phyloP scores from a whole-genome alignment of 1,140 invertebrate species.

The Leptinotarsa defecta region DNA sequence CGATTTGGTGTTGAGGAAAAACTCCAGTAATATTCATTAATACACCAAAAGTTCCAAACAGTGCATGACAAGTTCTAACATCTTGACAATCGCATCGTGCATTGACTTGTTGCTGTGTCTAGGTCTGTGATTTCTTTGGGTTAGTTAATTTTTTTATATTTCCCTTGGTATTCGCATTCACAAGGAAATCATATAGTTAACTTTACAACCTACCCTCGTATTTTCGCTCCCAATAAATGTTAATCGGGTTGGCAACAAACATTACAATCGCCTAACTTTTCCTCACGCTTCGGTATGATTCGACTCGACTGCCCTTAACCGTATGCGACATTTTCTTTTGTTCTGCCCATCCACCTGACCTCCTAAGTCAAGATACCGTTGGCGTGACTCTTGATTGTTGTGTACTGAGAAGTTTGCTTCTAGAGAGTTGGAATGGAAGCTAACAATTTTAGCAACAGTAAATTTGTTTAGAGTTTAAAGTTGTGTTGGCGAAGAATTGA shows the following conservation, averaged over 20 bases:
- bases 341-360: neutral
- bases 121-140: too few species aligned
- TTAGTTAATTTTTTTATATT: too few species aligned
- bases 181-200: neutral
- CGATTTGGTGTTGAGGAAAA: too few species aligned
- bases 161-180: neutral
- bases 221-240: neutral
- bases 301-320: neutral
- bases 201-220: neutral
- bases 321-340: neutral
- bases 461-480: neutral
- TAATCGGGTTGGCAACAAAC: neutral
- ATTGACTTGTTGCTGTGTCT: too few species aligned
- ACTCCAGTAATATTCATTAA: too few species aligned
- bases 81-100: too few species aligned
- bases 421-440: neutral
- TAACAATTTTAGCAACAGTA: neutral
- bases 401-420: neutral
- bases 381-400: neutral
- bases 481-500: too few species aligned
- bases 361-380: neutral
- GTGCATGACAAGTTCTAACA: too few species aligned
- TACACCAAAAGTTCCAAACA: too few species aligned
- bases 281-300: neutral
- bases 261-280: neutral